Evolutionary conservation across 2,888 invertebrate species (phyloP).

Genomic region (Silvanus unidentatus): DNA sequence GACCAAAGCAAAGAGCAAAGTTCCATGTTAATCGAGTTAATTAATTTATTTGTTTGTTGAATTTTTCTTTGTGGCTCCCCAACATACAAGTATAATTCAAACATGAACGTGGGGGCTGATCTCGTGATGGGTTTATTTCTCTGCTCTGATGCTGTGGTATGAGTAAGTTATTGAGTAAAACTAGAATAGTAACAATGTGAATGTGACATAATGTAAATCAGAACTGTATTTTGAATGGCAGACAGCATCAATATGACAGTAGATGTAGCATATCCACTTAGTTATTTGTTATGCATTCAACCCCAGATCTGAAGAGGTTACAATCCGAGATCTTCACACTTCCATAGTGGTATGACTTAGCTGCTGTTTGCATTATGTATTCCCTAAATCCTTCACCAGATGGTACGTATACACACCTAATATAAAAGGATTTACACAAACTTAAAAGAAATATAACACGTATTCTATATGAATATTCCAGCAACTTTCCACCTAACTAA

Average conservation of each 20-base stretch:
- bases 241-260: slow-evolving; percentile 35
- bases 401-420: slow-evolving; percentile 35
- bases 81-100: no score
- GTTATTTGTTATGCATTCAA: slow-evolving; percentile 47
- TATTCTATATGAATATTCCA: slow-evolving; percentile 5
- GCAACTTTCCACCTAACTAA: no score
- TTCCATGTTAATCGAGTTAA: no score
- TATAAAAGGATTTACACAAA: slow-evolving; percentile 30
- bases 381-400: slow-evolving; percentile 39
- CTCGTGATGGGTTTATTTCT: no score
- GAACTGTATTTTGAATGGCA: slow-evolving; percentile 35
- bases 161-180: slow-evolving; percentile 11
- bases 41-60: no score
- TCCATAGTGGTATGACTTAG: slow-evolving; percentile 38
- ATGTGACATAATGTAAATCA: slow-evolving; percentile 31
- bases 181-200: slow-evolving; percentile 28
- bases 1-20: no score
- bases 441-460: slow-evolving; percentile 19
- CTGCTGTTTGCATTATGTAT: slow-evolving; percentile 42
- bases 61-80: no score
- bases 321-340: slow-evolving; percentile 37
- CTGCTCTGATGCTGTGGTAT: no score
- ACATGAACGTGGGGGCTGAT: no score
- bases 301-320: slow-evolving; percentile 37
- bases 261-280: slow-evolving; percentile 37